Evolutionary conservation across 2,888 invertebrate genomes (phyloP), one percentile per base, ranked within the genome.

Genomic region (Proisotoma minuta): DNA sequence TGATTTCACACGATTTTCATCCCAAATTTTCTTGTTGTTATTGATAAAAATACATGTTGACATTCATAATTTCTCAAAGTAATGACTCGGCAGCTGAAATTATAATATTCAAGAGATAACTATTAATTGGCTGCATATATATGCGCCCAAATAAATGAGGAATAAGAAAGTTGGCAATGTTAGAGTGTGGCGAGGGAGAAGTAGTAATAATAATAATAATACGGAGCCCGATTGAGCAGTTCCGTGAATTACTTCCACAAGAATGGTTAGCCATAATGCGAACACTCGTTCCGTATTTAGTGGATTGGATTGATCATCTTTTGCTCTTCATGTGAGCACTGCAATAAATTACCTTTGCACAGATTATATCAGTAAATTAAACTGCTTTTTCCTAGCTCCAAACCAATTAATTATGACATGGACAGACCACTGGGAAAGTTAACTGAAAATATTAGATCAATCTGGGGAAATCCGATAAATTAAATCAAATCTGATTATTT

Each of bases 231-330:
- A n/a, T n/a, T n/a, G n/a, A n/a, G n/a, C 43, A 43, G 43, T 43
- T 50, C 18, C 5, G 15, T 15, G 23, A 50, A 22, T 50, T 50
- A 50, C 50, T 50, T 50, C 23, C 50, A 24, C 18, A 22, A 50
- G 24, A 50, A 4, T 24, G 50, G 23, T 50, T 50, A 12, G 12
- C 22, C 50, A 50, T 24, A 50, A 50, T 50, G 50, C 22, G 23
- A 24, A 23, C 50, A 50, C 26, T 50, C 50, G 50, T 50, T 50
- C 50, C 50, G 26, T 50, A 50, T 50, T 50, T 50, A 50, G 50
- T 24, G 50, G 24, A 50, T 50, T 50, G 12, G n/a, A 50, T 50
- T 50, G 5, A 50, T 43, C 43, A 43, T 43, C 43, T 43, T 43
- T 43, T 43, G 43, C 43, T 43, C n/a, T n/a, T 5, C 43, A 43